These are phyloP conservation scores for Stegophylla sp. DNA, from an alignment of 2,888 invertebrate genomes.

Conservation along the genomic window DNA sequence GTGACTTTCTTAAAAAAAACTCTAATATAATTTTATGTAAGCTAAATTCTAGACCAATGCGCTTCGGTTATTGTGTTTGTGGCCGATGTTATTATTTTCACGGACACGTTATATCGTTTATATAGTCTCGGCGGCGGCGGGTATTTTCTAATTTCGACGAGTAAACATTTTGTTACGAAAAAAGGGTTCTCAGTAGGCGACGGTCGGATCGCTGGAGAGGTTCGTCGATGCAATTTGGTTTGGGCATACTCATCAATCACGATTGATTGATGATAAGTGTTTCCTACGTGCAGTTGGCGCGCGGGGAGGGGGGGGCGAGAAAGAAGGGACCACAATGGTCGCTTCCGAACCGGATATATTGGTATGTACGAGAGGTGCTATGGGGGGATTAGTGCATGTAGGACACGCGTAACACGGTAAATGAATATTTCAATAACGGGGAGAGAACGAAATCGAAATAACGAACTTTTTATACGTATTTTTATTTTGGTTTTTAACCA, in stretches of 20 bases:
- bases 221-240: slow-evolving; percentile 34
- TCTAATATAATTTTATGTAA: too few species aligned
- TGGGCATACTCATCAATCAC: slow-evolving; percentile 39
- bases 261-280: slow-evolving; percentile 45
- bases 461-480: too few species aligned
- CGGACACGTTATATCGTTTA: background rate
- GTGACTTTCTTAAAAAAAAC: too few species aligned
- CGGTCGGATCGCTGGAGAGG: background rate
- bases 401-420: background rate
- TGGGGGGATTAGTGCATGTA: background rate
- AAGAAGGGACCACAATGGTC: background rate
- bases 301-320: too few species aligned
- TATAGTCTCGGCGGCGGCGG: too few species aligned
- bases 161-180: background rate
- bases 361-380: slow-evolving; percentile 7
- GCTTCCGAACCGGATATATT: slow-evolving; percentile 6
- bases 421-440: background rate
- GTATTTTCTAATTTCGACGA: background rate
- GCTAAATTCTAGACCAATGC: too few species aligned
- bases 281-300: background rate
- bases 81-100: too few species aligned
- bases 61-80: too few species aligned
- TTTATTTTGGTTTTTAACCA: too few species aligned
- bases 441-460: too few species aligned
- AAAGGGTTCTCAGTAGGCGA: slow-evolving; percentile 1